Evolutionary conservation across 2,888 invertebrate genomes (phyloP), one percentile per base, ranked within the genome.

Genomic region (Drosophila pseudotalamancana): DNA sequence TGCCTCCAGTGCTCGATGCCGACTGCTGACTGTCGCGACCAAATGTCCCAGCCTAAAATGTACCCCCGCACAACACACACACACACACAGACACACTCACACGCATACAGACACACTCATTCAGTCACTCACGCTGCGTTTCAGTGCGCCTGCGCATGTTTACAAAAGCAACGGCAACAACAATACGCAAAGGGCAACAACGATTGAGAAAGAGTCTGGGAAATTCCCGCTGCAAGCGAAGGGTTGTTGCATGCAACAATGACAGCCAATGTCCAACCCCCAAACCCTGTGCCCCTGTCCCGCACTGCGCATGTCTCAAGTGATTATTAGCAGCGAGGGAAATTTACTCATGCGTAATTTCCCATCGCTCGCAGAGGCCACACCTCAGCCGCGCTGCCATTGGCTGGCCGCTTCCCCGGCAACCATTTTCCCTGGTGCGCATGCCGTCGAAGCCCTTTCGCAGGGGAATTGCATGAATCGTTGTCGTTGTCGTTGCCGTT

Each of bases 251-350:
- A 67, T 67, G 71, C 59, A 70, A 40, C 45, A 50, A 19, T 9
- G 25, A n/a, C 27, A 19, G 39, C 37, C 32, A 59, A 62, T 50
- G 39, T 46, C 42, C 62, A 66, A 68, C 65, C 53, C 70, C 65
- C 68, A 46, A 54, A 63, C 59, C 62, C 56, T 32, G 45, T 49
- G 25, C 64, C 61, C 67, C 61, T 51, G 35, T 18, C 16, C 53
- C 9, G 23, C 43, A 67, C 25, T 68, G 89, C 89, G 89, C 89
- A 87, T 77, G 89, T 87, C 83, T 78, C 70, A 71, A 83, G 80
- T 88, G 90, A 90, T 90, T 88, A 89, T 83, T 75, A 68, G 72
- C 86, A 72, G 86, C 81, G 68, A 62, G 73, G 88, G 81, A 83
- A 84, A 79, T 78, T 80, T 77, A 83, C 77, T 84, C 79, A 88